These are phyloP conservation scores for Limnephilus marmoratus DNA, from an alignment of 2,888 invertebrate genomes.

Conservation along the genomic window DNA sequence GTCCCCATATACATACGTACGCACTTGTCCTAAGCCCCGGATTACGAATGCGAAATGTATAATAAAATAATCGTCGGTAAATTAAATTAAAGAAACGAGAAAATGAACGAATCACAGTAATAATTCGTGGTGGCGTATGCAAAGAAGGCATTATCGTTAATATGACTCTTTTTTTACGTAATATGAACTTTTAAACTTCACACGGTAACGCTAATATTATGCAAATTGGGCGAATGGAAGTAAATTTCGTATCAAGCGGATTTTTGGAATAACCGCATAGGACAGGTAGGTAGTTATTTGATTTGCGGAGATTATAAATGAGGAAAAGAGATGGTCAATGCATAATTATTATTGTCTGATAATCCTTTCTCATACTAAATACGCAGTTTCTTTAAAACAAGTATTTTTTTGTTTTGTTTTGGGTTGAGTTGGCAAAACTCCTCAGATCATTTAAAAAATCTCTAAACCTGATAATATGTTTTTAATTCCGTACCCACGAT, in stretches of 20 bases:
- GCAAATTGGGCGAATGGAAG: slow-evolving; percentile 45
- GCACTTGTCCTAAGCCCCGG: neutral
- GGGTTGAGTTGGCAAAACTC: neutral
- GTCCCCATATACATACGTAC: neutral
- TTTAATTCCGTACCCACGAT: neutral
- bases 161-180: slow-evolving; percentile 33
- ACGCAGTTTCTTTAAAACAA: neutral
- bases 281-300: slow-evolving; percentile 18
- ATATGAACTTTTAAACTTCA: slow-evolving; percentile 56
- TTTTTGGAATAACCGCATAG: slow-evolving; percentile 49
- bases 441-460: neutral
- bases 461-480: too few species aligned
- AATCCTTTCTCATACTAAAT: slow-evolving; percentile 10
- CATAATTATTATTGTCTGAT: slow-evolving; percentile 44
- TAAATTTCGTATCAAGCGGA: slow-evolving; percentile 32
- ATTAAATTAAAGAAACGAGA: neutral
- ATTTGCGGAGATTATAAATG: slow-evolving; percentile 18
- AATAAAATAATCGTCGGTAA: neutral
- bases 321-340: slow-evolving; percentile 26
- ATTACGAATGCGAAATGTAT: neutral
- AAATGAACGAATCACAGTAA: slow-evolving; percentile 8
- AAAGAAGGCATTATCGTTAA: slow-evolving; percentile 24
- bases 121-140: slow-evolving; percentile 22
- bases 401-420: neutral
- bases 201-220: slow-evolving; percentile 55